Base-by-base conservation (phyloP, 2,113 vertebrate species). In the Himantopus leucocephalus region DNA sequence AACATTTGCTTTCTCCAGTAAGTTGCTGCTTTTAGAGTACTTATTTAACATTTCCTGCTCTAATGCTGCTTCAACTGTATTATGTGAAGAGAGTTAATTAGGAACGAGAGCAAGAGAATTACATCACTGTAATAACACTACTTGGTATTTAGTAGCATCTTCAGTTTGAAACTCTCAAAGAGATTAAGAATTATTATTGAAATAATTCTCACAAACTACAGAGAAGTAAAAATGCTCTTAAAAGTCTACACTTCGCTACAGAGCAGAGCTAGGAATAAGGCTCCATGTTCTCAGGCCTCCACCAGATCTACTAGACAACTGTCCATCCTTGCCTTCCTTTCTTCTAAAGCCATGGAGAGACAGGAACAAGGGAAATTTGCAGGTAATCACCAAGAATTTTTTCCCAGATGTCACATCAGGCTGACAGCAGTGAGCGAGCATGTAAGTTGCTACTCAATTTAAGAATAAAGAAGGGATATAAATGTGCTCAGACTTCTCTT, bases 41-140 rank as follows among this genome's bases (percentile, higher is more conserved):
- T 95, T 87, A 73, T 37, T 91, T 75, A 88, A 92, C 30, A 73
- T 34, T 72, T 87, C 29, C 90, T 78, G 62, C 52, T 88, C 87
- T 90, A 87, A 82, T 43, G 64, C 60, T 85, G 39, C 48, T 85
- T 96, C 53, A 75, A 64, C 10, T 43, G 13, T 56, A 78, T 82
- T 66, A 88, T 68, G 26, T 52, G n/a, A 91, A 93, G 24, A 43
- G 20, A 79, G 35, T 55, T 92, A 94, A 95, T 85, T 87, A 95
- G 47, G 27, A 81, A 89, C 55, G 15, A 2, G 1, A 90, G 63
- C 27, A 81, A 88, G 53, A 79, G 21, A 93, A 78, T 64, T 76
- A 53, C n/a, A 75, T 75, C 73, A 92, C 60, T 47, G 35, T 74
- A 88, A 85, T 56, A 91, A 92, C 62, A 90, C 58, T 20, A 85